A percentile compares a stretch with the other conserved stretches of the same genome.
These are phyloP conservation scores for Myiotriccus ornatus DNA, from an alignment of 2,797 vertebrate species.

Conservation along the genomic window DNA sequence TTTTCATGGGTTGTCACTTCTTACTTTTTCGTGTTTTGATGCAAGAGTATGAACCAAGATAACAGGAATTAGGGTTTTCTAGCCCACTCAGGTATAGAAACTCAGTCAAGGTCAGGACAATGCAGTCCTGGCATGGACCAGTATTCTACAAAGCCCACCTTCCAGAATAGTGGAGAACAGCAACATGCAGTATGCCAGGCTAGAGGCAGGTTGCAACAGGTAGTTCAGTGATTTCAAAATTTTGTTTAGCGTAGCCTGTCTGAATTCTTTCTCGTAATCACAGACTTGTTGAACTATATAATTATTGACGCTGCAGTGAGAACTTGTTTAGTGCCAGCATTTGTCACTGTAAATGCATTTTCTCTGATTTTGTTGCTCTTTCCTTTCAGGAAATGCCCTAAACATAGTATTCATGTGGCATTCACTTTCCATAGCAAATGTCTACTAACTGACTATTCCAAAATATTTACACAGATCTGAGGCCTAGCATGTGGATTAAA, in stretches of 20 bases:
- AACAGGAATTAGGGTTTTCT: neutral
- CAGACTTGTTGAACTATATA: neutral
- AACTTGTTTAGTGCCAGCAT: neutral
- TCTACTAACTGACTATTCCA: slow-evolving; percentile 8
- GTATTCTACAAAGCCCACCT: neutral
- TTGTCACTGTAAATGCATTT: neutral
- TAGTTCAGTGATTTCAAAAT: neutral
- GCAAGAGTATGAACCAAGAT: neutral
- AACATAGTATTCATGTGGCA: neutral
- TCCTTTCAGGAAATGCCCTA: neutral
- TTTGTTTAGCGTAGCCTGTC: neutral
- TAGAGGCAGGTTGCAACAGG: neutral
- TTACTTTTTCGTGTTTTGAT: neutral
- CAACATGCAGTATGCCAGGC: neutral
- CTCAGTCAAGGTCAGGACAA: neutral
- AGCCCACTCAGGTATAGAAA: neutral
- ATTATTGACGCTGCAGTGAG: neutral
- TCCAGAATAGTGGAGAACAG: neutral
- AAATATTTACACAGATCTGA: slow-evolving; percentile 29
- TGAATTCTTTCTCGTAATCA: neutral
- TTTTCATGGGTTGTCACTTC: neutral
- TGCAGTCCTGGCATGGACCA: neutral
- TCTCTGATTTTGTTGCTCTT: neutral
- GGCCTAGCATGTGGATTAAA: slow-evolving; percentile 23
- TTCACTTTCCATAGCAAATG: neutral